Evolutionary conservation across 2,888 invertebrate species (phyloP), one percentile per base, ranked within the genome.

Genomic region (Lydus trimaculatus): DNA sequence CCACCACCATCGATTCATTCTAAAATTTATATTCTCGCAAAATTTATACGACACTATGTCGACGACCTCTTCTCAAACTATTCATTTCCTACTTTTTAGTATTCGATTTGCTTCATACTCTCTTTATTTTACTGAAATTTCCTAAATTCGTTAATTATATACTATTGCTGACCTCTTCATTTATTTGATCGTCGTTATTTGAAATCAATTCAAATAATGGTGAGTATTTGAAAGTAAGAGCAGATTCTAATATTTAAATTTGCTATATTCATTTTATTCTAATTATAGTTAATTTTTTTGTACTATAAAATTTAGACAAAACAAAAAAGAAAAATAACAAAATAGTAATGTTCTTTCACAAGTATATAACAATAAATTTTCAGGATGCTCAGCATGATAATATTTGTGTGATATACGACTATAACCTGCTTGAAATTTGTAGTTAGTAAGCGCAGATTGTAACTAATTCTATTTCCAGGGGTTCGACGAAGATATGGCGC

Each of bases 1-100:
- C 80, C 78, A 80, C 75, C 79, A 78, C 75, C 79, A 78, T 77
- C 80, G 76, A 79, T 80, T 79, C 77, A 76, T 75, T 75, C 76
- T 72, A 73, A 70, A 80, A 80, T 81, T 81, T 80, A 80, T 80
- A 76, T 79, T 73, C 75, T 65, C 75, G 69, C 74, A 76, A 76
- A 80, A 81, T 81, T 80, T 81, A 81, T 80, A 79, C 77, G 66
- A 72, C 71, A 71, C 67, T 72, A 59, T 63, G 69, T 72, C 71
- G 69, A 71, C 72, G 71, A 67, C 72, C 67, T 67, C 69, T 62
- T 69, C 71, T 64, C 69, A 66, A 67, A 69, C 67, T 72, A 72
- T 72, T 72, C 70, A 72, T 72, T 72, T 70, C 65, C 69, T 70
- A 72, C 64, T 65, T 70, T 70, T 65, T 63, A 71, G 61, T 71